These are phyloP conservation scores for Lasioglossum leucozonium DNA, from an alignment of 2,888 invertebrate species.

Conservation along the genomic window DNA sequence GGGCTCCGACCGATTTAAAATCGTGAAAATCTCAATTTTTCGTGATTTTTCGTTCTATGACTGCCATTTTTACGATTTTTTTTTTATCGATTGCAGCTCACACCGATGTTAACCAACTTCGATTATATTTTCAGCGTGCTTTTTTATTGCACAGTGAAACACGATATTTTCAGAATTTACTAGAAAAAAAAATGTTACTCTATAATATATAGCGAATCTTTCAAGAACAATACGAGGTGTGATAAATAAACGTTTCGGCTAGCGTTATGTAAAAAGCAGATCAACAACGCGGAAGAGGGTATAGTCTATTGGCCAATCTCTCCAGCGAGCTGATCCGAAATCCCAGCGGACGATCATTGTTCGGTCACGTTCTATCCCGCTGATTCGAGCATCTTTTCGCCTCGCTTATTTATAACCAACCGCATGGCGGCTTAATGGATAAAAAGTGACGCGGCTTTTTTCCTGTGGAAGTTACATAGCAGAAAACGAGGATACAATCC, in stretches of 20 bases:
- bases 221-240: background rate
- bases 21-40: no score
- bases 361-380: slow-evolving; percentile 77
- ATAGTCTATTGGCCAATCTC: slow-evolving; percentile 55
- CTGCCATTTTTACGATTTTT: no score
- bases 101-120: no score
- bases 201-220: slow-evolving; percentile 25
- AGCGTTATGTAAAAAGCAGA: slow-evolving; percentile 35
- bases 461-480: background rate
- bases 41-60: no score
- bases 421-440: slow-evolving; percentile 32
- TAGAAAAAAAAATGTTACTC: background rate
- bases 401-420: slow-evolving; percentile 54
- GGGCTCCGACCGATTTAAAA: no score
- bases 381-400: slow-evolving; percentile 71
- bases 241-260: slow-evolving; percentile 19
- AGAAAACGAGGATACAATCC: slow-evolving; percentile 3
- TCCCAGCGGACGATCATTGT: slow-evolving; percentile 75
- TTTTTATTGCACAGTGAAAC: no score
- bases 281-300: slow-evolving; percentile 24
- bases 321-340: slow-evolving; percentile 57
- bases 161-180: no score
- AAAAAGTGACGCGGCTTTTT: slow-evolving; percentile 31
- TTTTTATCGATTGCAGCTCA: no score
- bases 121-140: no score